Evolutionary conservation across 1,140 invertebrate species (phyloP).

Genomic region (Zaprionus davidi): DNA sequence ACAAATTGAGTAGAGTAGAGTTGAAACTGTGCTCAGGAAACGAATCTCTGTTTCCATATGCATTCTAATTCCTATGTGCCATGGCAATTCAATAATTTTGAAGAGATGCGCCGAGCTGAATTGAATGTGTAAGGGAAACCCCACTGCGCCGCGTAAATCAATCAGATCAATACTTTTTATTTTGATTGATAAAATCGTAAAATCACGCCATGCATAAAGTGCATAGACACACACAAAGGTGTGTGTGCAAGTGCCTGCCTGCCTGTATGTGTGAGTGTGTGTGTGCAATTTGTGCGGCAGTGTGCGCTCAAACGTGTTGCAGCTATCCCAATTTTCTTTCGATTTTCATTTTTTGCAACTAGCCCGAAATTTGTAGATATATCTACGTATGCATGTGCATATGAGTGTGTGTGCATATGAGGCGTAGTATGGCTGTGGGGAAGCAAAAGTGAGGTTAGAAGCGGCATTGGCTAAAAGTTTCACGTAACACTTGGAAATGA

Average conservation of each 20-base stretch:
- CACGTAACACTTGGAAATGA: constrained; percentile 65
- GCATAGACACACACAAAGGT: constrained; percentile 15
- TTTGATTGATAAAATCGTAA: constrained; percentile 63
- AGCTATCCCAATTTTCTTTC: constrained; percentile 39
- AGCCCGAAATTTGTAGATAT: constrained; percentile 10
- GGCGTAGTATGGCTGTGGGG: too few species aligned
- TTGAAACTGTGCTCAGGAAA: background rate
- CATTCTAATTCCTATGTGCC: background rate
- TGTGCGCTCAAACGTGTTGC: constrained; percentile 35
- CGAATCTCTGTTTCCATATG: background rate
- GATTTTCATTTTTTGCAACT: constrained; percentile 20
- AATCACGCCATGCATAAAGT: constrained; percentile 51
- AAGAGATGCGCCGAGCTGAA: constrained; percentile 20
- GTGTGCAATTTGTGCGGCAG: constrained; percentile 36
- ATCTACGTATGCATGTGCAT: background rate
- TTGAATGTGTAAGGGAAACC: background rate
- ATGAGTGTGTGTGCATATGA: background rate
- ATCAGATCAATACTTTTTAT: constrained; percentile 55
- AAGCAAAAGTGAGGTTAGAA: background rate
- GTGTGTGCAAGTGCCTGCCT: background rate
- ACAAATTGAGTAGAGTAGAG: background rate
- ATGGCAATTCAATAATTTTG: constrained; percentile 38
- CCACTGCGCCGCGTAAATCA: constrained; percentile 52
- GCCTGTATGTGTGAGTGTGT: background rate
- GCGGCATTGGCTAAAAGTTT: constrained; percentile 52